phyloP scores from a whole-genome alignment of 2,113 vertebrate species.

The Sprattus sprattus region DNA sequence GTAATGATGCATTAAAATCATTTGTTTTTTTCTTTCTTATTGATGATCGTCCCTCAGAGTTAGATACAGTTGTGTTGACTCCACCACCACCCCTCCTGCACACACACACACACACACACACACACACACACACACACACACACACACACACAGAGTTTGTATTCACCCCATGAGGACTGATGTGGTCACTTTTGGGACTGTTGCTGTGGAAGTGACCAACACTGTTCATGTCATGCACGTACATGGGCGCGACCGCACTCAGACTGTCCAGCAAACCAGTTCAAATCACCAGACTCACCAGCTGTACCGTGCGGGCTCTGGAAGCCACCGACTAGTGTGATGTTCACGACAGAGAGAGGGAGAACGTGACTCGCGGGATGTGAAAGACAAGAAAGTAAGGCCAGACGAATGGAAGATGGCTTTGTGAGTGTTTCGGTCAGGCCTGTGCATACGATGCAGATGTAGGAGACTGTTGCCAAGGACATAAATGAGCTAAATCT shows the following conservation, averaged over 20 bases:
- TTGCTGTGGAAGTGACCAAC: background rate
- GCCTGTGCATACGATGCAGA: background rate
- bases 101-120: background rate
- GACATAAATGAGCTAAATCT: background rate
- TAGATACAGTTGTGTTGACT: slow-evolving; percentile 25
- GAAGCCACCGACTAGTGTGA: background rate
- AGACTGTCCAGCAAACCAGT: slow-evolving; percentile 20
- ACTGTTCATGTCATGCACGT: slow-evolving; percentile 33
- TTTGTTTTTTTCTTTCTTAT: slow-evolving; percentile 35
- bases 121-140: background rate
- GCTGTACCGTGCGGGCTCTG: background rate
- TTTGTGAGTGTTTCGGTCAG: background rate
- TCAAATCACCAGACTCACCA: background rate
- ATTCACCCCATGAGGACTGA: slow-evolving; percentile 26
- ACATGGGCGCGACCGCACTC: slow-evolving; percentile 16
- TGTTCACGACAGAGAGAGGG: background rate
- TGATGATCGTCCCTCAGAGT: slow-evolving; percentile 34
- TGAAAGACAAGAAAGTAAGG: background rate
- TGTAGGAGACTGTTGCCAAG: background rate
- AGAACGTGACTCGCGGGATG: background rate
- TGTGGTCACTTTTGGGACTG: slow-evolving; percentile 20
- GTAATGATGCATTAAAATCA: slow-evolving; percentile 42
- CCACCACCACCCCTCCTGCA: slow-evolving; percentile 16
- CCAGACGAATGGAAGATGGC: background rate
- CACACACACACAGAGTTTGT: background rate